Conservation (phyloP, 2,113 vertebrate genomes). For the Phyllostomus discolor region DNA sequence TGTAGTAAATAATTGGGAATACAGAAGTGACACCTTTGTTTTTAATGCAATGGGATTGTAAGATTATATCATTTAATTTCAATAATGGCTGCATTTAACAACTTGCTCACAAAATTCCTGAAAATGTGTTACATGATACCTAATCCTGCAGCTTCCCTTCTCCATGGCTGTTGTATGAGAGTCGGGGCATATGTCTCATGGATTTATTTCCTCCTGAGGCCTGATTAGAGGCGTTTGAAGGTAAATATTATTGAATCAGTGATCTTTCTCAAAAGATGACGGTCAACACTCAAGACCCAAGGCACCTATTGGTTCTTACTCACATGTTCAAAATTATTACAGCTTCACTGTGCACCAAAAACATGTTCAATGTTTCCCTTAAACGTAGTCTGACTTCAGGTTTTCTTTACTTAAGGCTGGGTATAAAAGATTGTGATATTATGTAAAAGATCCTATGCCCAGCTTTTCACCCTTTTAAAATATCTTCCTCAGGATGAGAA, state of each 20-base stretch:
- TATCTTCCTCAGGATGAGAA: background rate
- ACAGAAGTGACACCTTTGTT: background rate
- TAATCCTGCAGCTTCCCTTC: background rate
- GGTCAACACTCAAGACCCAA: background rate
- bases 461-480: background rate
- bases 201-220: background rate
- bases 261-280: background rate
- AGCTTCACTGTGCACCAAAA: background rate
- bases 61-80: background rate
- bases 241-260: background rate
- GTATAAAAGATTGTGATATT: background rate
- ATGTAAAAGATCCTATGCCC: background rate
- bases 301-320: background rate
- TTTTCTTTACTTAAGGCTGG: background rate
- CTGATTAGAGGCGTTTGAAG: background rate
- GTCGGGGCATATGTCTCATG: background rate
- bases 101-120: background rate
- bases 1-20: background rate
- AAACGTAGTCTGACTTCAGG: background rate
- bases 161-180: background rate
- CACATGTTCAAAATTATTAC: background rate
- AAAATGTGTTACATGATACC: background rate
- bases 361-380: background rate
- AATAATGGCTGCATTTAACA: background rate
- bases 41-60: background rate